Percentiles rank a stretch among this genome's conserved stretches.
Conservation (phyloP, 2,888 invertebrate genomes). For the Eristalis pertinax region DNA sequence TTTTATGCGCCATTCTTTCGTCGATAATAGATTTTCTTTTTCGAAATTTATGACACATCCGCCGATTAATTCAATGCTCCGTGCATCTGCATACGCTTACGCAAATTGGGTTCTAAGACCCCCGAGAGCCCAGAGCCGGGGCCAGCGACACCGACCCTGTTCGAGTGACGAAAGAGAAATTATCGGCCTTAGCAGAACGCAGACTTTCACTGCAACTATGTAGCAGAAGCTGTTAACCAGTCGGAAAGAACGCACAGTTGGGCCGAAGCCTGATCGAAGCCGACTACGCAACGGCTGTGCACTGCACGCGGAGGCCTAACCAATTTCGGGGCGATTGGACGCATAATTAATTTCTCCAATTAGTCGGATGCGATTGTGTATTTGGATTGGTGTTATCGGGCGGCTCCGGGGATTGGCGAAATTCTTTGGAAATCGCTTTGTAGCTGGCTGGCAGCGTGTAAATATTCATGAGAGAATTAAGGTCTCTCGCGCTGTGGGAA, state of each 20-base stretch:
- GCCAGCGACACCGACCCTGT: neutral
- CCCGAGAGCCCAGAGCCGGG: neutral
- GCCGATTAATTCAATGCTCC: constrained; percentile 20
- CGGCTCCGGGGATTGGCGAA: constrained; percentile 9
- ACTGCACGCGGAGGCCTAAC: neutral
- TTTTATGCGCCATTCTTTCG: neutral
- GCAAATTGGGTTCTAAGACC: constrained; percentile 20
- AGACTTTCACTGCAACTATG: constrained; percentile 48
- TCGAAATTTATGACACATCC: constrained; percentile 18
- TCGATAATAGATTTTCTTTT: constrained; percentile 9
- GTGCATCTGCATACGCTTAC: constrained; percentile 2
- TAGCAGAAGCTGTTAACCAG: constrained; percentile 7
- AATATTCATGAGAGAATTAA: constrained; percentile 27
- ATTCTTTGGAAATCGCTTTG: constrained; percentile 18
- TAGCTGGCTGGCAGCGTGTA: neutral
- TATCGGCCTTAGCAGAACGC: constrained; percentile 12
- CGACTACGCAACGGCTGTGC: neutral
- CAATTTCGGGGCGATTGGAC: neutral
- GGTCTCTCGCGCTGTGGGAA: neutral
- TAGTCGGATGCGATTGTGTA: constrained; percentile 1
- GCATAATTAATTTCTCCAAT: constrained; percentile 30
- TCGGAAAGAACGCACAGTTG: neutral
- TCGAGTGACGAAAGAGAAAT: constrained; percentile 39
- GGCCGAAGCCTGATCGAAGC: no score
- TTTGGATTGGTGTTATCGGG: constrained; percentile 21